phyloP scores from a whole-genome alignment of 1,140 invertebrate species.

The Drosophila carrolli region DNA sequence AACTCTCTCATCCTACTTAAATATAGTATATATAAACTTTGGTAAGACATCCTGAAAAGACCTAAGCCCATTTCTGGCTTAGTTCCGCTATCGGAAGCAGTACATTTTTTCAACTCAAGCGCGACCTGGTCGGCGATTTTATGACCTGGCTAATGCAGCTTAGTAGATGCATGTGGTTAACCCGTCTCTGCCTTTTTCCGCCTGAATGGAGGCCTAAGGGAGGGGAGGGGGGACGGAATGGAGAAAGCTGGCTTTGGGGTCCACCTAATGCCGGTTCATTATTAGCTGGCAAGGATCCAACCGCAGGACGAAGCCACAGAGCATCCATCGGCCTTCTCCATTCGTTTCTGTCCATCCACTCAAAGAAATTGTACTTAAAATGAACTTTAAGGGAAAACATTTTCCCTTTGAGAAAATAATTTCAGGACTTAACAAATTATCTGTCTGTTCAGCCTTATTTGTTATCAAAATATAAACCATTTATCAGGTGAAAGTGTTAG shows the following conservation, averaged over 20 bases:
- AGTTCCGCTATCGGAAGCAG: background rate
- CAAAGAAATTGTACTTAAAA: background rate
- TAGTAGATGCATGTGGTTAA: conserved; percentile 31
- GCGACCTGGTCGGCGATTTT: conserved; percentile 20
- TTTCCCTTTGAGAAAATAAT: too few relatives aligned
- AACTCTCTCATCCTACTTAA: too few relatives aligned
- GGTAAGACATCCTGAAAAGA: too few relatives aligned
- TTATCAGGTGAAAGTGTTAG: too few relatives aligned
- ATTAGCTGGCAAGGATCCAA: conserved; percentile 35
- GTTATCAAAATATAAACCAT: too few relatives aligned
- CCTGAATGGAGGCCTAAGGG: background rate
- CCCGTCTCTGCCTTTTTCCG: conserved; percentile 1
- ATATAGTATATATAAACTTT: too few relatives aligned
- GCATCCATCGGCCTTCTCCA: conserved; percentile 11
- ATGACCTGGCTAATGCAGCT: conserved; percentile 39
- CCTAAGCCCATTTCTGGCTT: background rate
- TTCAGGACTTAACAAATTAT: too few relatives aligned
- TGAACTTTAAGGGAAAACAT: too few relatives aligned
- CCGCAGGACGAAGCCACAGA: conserved; percentile 29
- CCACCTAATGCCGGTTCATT: conserved; percentile 34
- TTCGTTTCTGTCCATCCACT: background rate
- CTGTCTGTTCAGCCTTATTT: too few relatives aligned
- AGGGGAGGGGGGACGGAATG: background rate
- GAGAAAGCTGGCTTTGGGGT: background rate
- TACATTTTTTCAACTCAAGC: background rate